Evolutionary conservation across 92 coral and sea anemone species (phyloP), one percentile per base, ranked within the genome.

Genomic region (Palythoa grandiflora): DNA sequence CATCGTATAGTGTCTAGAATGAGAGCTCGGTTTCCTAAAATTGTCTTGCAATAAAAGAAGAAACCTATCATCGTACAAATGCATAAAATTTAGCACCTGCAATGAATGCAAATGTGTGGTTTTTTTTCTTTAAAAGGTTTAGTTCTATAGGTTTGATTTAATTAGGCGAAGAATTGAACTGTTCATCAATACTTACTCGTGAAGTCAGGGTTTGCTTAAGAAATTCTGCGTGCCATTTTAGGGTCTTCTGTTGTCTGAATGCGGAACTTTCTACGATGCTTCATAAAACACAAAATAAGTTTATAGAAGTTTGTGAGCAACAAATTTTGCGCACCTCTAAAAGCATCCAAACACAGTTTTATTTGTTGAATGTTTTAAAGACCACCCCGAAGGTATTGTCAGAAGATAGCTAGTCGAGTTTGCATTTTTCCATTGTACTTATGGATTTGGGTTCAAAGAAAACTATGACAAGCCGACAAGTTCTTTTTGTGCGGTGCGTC

Each of bases 311-410:
- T 28, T 9, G 40, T 70, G 48, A 81, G 2, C 11, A 50, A 38
- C 65, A 65, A 80, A 66, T 28, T 81, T 81, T 81, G 75, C 47
- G 50, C 86, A 38, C 17, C 19, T 48, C 39, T 20, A 21, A 66
- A 81, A 17, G 59, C 50, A 39, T 65, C 73, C 66, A 66, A 81
- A 81, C 60, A 37, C 44, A 20, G 74, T 66, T 66, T 28, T 81
- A 68, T 81, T 81, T 81, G 76, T 48, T 81, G 71, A 65, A 79
- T 61, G n/a, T 48, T 12, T 44, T 68, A 40, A 66, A 68, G 86
- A 81, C 86, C 86, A 81, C 75, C 86, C 19, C 86, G 86, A 81
- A 81, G 86, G 66, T 81, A 81, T 81, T 81, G 86, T 81, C 86
- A 65, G 61, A 13, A 61, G 40, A 12, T 9, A 66, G 21, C 21